Evolutionary conservation across 2,797 vertebrate species (phyloP).

Genomic region (Sebastes taczanowskii): DNA sequence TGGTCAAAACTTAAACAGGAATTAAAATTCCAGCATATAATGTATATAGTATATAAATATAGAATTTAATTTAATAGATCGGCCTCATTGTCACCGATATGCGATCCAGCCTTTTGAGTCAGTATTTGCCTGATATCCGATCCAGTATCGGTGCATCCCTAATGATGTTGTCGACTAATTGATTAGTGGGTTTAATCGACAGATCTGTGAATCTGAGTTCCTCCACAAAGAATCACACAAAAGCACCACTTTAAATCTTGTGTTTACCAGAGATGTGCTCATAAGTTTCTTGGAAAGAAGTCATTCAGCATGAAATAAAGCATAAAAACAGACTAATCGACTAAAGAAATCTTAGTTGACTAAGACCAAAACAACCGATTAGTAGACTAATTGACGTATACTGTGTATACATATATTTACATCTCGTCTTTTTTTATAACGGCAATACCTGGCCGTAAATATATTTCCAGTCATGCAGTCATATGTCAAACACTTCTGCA

Average conservation of each 20-base stretch:
- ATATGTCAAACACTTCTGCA: slow-evolving; percentile 5
- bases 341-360: not conserved
- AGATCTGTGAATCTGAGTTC: not conserved
- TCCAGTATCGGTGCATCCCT: not conserved
- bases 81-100: no score
- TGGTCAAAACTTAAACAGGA: no score
- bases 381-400: not conserved
- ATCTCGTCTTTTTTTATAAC: not conserved
- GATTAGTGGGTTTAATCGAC: not conserved
- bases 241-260: not conserved
- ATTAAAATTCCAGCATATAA: not conserved
- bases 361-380: not conserved
- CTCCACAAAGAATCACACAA: not conserved
- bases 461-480: not conserved
- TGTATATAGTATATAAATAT: not conserved
- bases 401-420: not conserved
- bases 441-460: not conserved
- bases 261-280: not conserved
- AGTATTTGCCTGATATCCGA: not conserved
- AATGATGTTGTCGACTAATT: not conserved
- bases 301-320: not conserved
- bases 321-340: not conserved
- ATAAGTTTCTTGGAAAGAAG: not conserved
- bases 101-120: not conserved
- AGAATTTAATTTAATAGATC: not conserved